phyloP scores from a whole-genome alignment of 1,140 invertebrate species.

The Drosophila tristis region DNA sequence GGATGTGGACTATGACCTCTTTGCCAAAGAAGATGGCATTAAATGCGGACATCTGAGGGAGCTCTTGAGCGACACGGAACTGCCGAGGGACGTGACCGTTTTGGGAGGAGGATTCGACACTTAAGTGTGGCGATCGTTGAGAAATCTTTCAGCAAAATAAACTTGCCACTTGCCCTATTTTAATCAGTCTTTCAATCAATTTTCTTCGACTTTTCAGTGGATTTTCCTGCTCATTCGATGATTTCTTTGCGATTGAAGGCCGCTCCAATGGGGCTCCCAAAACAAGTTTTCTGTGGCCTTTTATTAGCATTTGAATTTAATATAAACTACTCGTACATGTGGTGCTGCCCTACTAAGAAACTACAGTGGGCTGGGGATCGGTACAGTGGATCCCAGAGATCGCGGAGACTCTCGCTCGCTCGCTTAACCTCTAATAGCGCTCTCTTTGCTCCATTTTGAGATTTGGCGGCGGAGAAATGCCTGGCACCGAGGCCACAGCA shows the following conservation, averaged over 20 bases:
- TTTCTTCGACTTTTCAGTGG: too few relatives aligned
- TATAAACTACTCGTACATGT: constrained; percentile 29
- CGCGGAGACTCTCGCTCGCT: not conserved
- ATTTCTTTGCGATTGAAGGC: constrained; percentile 58
- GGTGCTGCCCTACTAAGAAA: constrained; percentile 45
- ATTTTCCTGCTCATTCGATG: constrained; percentile 10
- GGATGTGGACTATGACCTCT: constrained; percentile 48
- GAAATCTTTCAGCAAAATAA: too few relatives aligned
- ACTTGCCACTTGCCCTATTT: too few relatives aligned
- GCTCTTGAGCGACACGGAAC: constrained; percentile 15
- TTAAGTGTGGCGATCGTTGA: not conserved
- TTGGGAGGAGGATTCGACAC: constrained; percentile 24
- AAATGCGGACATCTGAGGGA: constrained; percentile 51
- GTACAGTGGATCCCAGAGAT: constrained; percentile 2
- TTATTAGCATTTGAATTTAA: constrained; percentile 57
- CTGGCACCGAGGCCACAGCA: constrained; percentile 5
- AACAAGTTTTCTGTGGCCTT: constrained; percentile 38
- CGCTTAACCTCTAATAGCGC: constrained; percentile 41
- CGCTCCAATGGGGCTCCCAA: constrained; percentile 30
- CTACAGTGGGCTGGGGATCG: constrained; percentile 16
- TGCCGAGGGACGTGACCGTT: constrained; percentile 41
- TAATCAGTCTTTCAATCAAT: too few relatives aligned
- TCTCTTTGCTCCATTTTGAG: constrained; percentile 21
- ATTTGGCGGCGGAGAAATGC: constrained; percentile 15
- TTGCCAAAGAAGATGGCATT: constrained; percentile 22